Base-by-base conservation (phyloP, 2,888 invertebrate species). In the Congeria kusceri region DNA sequence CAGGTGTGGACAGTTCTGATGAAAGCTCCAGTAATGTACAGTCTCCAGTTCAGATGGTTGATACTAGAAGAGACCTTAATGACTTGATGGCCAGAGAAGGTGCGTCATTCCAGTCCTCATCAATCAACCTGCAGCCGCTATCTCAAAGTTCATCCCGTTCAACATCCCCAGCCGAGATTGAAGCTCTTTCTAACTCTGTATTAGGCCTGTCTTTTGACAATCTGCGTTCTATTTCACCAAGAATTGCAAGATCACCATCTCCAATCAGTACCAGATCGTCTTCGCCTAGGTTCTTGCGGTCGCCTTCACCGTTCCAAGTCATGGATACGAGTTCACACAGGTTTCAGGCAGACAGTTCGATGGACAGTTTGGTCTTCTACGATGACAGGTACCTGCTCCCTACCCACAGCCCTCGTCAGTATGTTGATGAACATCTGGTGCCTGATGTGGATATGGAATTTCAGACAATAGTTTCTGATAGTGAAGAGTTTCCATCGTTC, bases 371-470 rank as follows among this genome's bases (percentile, higher is more conserved):
- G 0, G 59, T 77, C 15, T 70, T 80, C 20, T 70, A 76, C 27
- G 73, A 73, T 3, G 73, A 80, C 32, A 61, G 80, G 11, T 73
- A 70, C 28, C 56, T 74, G 4, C 3, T 63, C 7, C 56, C 77
- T 11, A 77, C 66, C 27, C 49, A 49, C 32, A 77, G 80, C 66
- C 74, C 80, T 57, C 58, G 65, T 5, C 58, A 29, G 15, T 18
- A 28, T 25, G 25, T 61, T 13, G 46, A 59, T 11, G 80, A 80
- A 56, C 80, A 80, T 46, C 66, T 77, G 61, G 80, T 80, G 1
- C 80, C 80, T 18, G 77, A 80, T 67, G 73, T 66, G 9, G 77
- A 80, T 20, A 66, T 70, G 57, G 80, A 80, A 1, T 77, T 70
- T 25, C 80, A 64, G 15, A 47, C 65, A 27, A 46, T 58, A 56